These are phyloP conservation scores for Gallinago solitaria DNA, from an alignment of 2,797 vertebrate species.

Conservation along the genomic window DNA sequence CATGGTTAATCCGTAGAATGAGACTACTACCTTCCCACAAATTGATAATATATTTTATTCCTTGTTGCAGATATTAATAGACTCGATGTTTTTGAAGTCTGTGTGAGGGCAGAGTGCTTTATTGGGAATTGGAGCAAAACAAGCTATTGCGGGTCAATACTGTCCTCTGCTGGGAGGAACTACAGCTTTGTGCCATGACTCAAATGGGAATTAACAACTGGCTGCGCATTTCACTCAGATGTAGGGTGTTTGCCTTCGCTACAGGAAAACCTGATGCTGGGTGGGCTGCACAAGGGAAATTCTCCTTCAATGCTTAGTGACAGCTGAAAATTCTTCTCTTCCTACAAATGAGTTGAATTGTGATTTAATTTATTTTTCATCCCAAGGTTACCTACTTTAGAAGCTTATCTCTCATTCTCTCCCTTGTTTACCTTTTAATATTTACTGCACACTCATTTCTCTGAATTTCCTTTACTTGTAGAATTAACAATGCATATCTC, in stretches of 20 bases:
- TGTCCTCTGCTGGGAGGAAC: constrained; percentile 48
- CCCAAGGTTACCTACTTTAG: background rate
- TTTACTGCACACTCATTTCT: background rate
- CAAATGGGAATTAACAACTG: background rate
- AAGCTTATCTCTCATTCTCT: background rate
- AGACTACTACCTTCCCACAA: background rate
- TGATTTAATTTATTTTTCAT: background rate
- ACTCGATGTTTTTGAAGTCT: background rate
- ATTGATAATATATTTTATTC: background rate
- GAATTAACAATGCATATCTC: background rate
- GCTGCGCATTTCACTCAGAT: background rate
- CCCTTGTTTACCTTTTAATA: background rate
- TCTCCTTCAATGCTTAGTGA: background rate
- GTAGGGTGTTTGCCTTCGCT: background rate
- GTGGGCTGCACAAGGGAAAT: background rate
- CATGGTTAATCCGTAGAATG: background rate
- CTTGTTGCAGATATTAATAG: background rate
- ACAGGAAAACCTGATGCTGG: background rate
- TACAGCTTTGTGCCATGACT: background rate
- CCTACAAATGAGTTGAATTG: background rate
- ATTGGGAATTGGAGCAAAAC: background rate
- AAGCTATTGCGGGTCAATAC: background rate
- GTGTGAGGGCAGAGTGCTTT: background rate
- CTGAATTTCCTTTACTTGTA: background rate
- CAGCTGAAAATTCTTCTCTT: background rate